A percentile compares a stretch with the other conserved stretches of the same genome.
These are phyloP conservation scores for Reticulitermes lucifugus DNA, from an alignment of 2,888 invertebrate species.

Conservation along the genomic window DNA sequence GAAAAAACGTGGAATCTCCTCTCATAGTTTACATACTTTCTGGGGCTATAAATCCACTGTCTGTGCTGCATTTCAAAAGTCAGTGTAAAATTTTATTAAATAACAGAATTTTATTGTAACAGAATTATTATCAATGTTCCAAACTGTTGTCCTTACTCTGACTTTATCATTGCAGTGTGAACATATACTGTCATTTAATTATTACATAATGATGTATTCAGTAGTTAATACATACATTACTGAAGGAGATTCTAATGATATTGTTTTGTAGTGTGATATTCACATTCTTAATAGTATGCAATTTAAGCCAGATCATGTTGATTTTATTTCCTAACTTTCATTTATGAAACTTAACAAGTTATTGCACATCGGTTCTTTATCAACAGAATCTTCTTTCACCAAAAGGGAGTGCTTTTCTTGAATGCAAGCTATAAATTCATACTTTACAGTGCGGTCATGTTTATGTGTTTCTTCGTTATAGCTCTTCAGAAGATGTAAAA, in stretches of 20 bases:
- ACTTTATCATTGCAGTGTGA: too few species aligned
- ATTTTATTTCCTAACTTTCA: too few species aligned
- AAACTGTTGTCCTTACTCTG: too few species aligned
- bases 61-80: too few species aligned
- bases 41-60: too few species aligned
- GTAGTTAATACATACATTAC: not conserved
- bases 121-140: too few species aligned
- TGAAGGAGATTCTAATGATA: constrained; percentile 29
- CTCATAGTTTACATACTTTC: too few species aligned
- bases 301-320: too few species aligned
- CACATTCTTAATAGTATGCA: not conserved
- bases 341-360: not conserved
- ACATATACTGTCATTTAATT: constrained; percentile 2
- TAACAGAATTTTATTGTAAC: too few species aligned
- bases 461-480: not conserved
- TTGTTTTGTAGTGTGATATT: not conserved
- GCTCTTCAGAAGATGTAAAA: not conserved
- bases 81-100: too few species aligned
- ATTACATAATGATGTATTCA: not conserved
- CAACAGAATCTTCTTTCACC: not conserved
- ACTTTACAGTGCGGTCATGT: not conserved
- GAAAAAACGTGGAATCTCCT: too few species aligned
- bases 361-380: not conserved
- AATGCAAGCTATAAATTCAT: not conserved
- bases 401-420: not conserved